phyloP scores from a whole-genome alignment of 2,888 invertebrate genomes.

The Epistrophe grossulariae region DNA sequence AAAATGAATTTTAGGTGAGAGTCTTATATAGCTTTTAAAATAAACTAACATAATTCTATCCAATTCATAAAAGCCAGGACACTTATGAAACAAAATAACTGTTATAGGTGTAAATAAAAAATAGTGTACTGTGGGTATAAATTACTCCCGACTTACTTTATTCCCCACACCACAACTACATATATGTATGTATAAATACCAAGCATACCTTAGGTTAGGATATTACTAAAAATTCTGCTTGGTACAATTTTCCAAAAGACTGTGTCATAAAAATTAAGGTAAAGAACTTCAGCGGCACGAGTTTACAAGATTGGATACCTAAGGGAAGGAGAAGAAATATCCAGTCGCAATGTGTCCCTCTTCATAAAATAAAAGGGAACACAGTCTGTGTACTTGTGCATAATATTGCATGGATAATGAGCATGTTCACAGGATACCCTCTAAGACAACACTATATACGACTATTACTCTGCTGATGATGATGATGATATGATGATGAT shows the following conservation, averaged over 20 bases:
- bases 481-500: conserved; percentile 50
- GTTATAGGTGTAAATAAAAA: no score
- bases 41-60: conserved; percentile 11
- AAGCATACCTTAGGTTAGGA: conserved; percentile 32
- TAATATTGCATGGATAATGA: conserved; percentile 72
- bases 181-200: not conserved
- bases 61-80: conserved; percentile 20
- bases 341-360: conserved; percentile 31
- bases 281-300: conserved; percentile 65
- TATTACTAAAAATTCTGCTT: conserved; percentile 61
- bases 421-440: conserved; percentile 61
- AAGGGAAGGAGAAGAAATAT: conserved; percentile 1
- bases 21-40: conserved; percentile 8
- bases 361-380: conserved; percentile 20
- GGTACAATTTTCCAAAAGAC: conserved; percentile 76
- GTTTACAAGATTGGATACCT: conserved; percentile 11
- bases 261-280: conserved; percentile 74
- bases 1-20: conserved; percentile 16
- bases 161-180: not conserved
- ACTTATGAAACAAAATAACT: conserved; percentile 1
- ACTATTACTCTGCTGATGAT: conserved; percentile 46
- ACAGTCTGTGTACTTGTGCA: conserved; percentile 23
- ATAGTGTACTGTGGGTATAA: not conserved
- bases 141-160: conserved; percentile 9
- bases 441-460: conserved; percentile 55